phyloP scores from a whole-genome alignment of 2,797 vertebrate genomes.

The Hybognathus amarus region DNA sequence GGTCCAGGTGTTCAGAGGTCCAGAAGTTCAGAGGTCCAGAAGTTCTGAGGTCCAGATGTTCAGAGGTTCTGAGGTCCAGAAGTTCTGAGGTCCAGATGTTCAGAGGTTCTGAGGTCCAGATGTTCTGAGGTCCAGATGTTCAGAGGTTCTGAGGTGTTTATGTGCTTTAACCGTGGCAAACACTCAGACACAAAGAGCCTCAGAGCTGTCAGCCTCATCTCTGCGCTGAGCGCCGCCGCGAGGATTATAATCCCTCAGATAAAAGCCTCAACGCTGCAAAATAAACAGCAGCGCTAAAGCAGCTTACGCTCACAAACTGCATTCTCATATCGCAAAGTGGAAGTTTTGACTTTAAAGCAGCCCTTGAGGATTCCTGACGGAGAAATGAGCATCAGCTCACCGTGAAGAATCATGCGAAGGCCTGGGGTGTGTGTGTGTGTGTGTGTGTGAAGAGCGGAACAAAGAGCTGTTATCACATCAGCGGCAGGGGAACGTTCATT shows the following conservation, averaged over 20 bases:
- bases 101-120: too few relatives aligned
- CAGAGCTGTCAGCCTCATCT: constrained; percentile 59
- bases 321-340: constrained; percentile 54
- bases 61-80: too few relatives aligned
- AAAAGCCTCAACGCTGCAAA: constrained; percentile 56
- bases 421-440: constrained; percentile 9
- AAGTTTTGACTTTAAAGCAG: constrained; percentile 46
- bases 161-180: neutral
- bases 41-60: too few relatives aligned
- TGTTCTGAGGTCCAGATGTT: too few relatives aligned
- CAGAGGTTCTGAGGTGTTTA: too few relatives aligned
- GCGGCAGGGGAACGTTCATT: neutral
- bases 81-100: too few relatives aligned
- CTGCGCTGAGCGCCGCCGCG: constrained; percentile 50
- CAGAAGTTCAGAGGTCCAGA: too few relatives aligned
- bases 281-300: constrained; percentile 61
- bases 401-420: constrained; percentile 13
- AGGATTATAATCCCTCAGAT: constrained; percentile 61
- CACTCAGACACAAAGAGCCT: constrained; percentile 50
- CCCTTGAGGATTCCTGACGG: constrained; percentile 46
- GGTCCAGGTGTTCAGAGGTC: too few relatives aligned
- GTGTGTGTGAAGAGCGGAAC: constrained; percentile 23
- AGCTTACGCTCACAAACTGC: constrained; percentile 57
- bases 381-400: constrained; percentile 45
- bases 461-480: constrained; percentile 13